Base-by-base conservation (phyloP, 2,113 vertebrate genomes). In the Boulengeromyrus knoepffleri region DNA sequence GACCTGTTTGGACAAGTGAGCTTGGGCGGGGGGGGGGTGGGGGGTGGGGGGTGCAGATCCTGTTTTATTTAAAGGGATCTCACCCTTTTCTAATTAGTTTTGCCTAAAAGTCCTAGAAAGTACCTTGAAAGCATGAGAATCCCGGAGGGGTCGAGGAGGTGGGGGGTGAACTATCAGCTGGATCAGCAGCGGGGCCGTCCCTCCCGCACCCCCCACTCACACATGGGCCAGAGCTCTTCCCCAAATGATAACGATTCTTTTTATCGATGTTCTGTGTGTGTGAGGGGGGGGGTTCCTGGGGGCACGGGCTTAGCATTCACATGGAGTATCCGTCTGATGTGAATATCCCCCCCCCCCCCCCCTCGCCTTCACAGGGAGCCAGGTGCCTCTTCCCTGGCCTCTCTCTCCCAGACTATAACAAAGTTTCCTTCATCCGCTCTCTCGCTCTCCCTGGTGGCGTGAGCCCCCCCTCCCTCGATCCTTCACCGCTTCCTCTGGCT, bases 51-150 rank as follows among this genome's bases (percentile, higher is more conserved):
- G 89, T 45, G 86, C 83, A 77, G 77, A 90, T 93, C 90, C 91
- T 93, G 92, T 92, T 92, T 93, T 93, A 92, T 92, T 93, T 91
- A 93, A 92, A 93, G 93, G 92, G 91, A 93, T 92, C 92, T 92
- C 90, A 92, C 91, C 91, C 91, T 56, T 92, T 93, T 92, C 85
- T 92, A 90, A 93, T 91, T 90, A 92, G 90, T 92, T 92, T 91
- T 92, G 89, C 92, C 90, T 91, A 91, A 93, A 90, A 92, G 90
- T 89, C 89, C 80, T 88, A 84, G 36, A 62, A 92, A 89, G 89
- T 87, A 87, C 45, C 89, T 90, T 87, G 74, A 89, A 56, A 45
- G 89, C 90, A 91, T 91, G 90, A 90, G 85, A 90, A 91, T 89
- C 90, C 88, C 19, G 19, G 90, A 87, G 17, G 62, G 88, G 47